Conservation (phyloP, 2,113 vertebrate species). For the Abramis brama region DNA sequence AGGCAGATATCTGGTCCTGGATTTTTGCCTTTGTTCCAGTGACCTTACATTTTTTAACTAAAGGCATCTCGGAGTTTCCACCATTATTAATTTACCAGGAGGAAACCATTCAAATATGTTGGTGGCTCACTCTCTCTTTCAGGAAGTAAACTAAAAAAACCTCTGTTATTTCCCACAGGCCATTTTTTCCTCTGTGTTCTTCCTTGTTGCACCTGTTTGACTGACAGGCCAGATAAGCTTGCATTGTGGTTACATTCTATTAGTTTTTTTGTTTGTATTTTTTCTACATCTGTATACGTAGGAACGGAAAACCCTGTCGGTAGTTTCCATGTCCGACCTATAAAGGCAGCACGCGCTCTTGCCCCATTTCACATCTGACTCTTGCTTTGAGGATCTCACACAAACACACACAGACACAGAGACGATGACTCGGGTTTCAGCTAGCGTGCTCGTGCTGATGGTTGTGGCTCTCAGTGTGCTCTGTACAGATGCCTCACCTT, state of each 20-base stretch:
- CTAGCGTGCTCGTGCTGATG: slow-evolving; percentile 32
- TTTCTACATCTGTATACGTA: not conserved
- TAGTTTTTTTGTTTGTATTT: not conserved
- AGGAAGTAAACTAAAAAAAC: not conserved
- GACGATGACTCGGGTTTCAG: slow-evolving; percentile 65
- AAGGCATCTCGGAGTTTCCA: slow-evolving; percentile 29
- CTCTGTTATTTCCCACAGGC: slow-evolving; percentile 15
- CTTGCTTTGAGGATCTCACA: slow-evolving; percentile 2
- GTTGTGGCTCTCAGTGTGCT: slow-evolving; percentile 56
- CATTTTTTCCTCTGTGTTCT: not conserved
- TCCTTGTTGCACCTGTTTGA: slow-evolving; percentile 23
- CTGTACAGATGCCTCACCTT: slow-evolving; percentile 35
- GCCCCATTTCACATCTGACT: not conserved
- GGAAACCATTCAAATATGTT: slow-evolving; percentile 21
- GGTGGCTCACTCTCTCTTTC: not conserved
- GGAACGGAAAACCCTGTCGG: not conserved
- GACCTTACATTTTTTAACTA: not conserved
- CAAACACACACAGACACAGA: slow-evolving; percentile 10
- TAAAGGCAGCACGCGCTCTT: not conserved
- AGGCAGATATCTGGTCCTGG: too few relatives aligned
- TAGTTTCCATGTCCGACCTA: slow-evolving; percentile 7
- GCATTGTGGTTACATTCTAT: not conserved
- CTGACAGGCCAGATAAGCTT: not conserved
- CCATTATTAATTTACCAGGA: not conserved
- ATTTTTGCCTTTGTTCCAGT: not conserved